These are phyloP conservation scores for Saxidomus purpurata DNA, from an alignment of 1,140 invertebrate genomes.

Conservation along the genomic window DNA sequence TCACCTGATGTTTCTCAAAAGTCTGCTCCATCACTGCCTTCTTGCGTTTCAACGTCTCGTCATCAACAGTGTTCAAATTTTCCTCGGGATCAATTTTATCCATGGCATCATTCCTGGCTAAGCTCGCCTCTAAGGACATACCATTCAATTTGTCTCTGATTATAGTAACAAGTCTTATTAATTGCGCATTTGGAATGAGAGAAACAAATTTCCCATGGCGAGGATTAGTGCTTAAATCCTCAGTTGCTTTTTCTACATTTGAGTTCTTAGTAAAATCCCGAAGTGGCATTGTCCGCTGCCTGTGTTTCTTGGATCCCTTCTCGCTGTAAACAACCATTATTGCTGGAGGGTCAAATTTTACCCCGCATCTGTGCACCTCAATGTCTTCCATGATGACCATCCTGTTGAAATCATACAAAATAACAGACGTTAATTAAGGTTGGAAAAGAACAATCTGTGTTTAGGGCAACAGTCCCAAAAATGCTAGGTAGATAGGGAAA, in stretches of 20 bases:
- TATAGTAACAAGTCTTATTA: constrained; percentile 82
- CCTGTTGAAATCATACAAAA: constrained; percentile 9
- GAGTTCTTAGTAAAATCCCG: constrained; percentile 83
- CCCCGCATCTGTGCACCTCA: constrained; percentile 82
- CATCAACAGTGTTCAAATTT: constrained; percentile 87
- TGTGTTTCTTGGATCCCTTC: constrained; percentile 75
- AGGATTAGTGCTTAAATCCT: constrained; percentile 78
- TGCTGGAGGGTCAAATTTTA: constrained; percentile 85
- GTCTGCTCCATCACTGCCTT: constrained; percentile 87
- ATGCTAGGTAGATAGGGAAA: not conserved
- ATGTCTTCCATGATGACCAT: constrained; percentile 67
- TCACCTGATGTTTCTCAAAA: constrained; percentile 86
- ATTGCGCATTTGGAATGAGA: constrained; percentile 78
- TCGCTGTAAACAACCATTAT: constrained; percentile 84
- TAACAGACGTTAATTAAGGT: too few relatives aligned
- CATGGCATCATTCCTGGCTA: constrained; percentile 81
- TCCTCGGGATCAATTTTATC: constrained; percentile 86
- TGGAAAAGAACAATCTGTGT: too few relatives aligned
- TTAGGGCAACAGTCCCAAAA: too few relatives aligned
- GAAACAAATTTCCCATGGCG: constrained; percentile 81
- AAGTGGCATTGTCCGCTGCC: constrained; percentile 85
- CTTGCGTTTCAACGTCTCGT: constrained; percentile 85
- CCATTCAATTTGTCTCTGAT: constrained; percentile 83
- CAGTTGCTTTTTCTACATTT: constrained; percentile 74
- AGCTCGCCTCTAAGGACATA: constrained; percentile 83